Conservation (phyloP, 2,888 invertebrate genomes). For the Pristionchus maxplancki region DNA sequence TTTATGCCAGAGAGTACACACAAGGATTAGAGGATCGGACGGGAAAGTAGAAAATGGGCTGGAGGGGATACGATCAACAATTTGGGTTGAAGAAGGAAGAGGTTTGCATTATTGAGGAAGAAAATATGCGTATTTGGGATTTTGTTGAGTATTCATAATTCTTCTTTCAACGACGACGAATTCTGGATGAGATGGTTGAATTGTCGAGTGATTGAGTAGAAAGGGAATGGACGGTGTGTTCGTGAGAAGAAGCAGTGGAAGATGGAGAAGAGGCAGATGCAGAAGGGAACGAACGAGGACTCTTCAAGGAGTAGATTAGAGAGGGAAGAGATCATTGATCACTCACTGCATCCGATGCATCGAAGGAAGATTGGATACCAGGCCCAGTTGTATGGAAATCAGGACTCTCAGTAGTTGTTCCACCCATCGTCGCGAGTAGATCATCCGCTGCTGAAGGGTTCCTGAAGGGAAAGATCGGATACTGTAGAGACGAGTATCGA, state of each 20-base stretch:
- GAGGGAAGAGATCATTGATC: background rate
- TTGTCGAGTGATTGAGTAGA: slow-evolving; percentile 29
- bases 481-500: background rate
- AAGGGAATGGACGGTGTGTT: slow-evolving; percentile 28
- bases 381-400: slow-evolving; percentile 9
- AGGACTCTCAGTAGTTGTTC: slow-evolving; percentile 13
- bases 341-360: background rate
- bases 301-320: background rate
- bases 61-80: background rate
- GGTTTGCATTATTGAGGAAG: no score
- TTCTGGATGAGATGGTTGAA: background rate
- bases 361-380: background rate
- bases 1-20: slow-evolving; percentile 28
- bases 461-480: slow-evolving; percentile 13
- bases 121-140: background rate
- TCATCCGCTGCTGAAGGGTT: slow-evolving; percentile 45
- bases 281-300: slow-evolving; percentile 38
- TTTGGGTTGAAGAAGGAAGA: background rate
- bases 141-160: background rate
- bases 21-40: background rate
- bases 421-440: slow-evolving; percentile 33
- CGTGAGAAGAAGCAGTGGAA: background rate
- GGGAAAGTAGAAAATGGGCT: background rate
- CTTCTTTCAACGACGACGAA: background rate
- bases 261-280: background rate